Base-by-base conservation (phyloP, 2,113 vertebrate genomes). In the Dissostichus mawsoni region DNA sequence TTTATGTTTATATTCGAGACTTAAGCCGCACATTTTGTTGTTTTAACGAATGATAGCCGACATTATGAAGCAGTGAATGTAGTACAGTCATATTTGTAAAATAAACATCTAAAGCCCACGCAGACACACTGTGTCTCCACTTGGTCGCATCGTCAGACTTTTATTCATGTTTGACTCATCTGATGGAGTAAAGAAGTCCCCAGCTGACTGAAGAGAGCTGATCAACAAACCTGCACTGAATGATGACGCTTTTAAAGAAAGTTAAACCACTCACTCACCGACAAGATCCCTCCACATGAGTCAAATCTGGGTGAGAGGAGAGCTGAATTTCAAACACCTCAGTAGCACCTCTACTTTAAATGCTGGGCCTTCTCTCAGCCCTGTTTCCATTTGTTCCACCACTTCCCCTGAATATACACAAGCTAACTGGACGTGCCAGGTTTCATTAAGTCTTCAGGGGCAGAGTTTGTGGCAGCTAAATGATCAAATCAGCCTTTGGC, bases 281-380 rank as follows among this genome's bases (percentile, higher is more conserved):
- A 62, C 6, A 8, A 41, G 18, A 69, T 62, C 62, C 36, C 36
- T 18, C 14, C 8, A n/a, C 41, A 59, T 1, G 52, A 14, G 53
- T 80, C 59, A 20, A 4, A 0, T 11, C n/a, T 9, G 16, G 9
- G 47, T 23, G 61, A 47, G 33, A 18, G 63, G 10, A 29, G 53
- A 71, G 61, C 55, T 81, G 64, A 69, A 83, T 82, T 61, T 73
- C 16, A 84, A 75, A 72, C 61, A 68, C 63, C 12, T 81, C 23
- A 55, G 51, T 16, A 12, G 11, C 20, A 29, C 52, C 47, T 56
- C 48, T 56, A 17, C 17, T 62, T 73, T 52, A 3, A 52, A 66
- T 44, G n/a, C 51, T 44, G 9, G 25, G 18, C 61, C 2, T n/a
- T 11, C 3, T 7, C 13, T 4, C 0, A 12, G 17, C 5, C 44